A percentile compares a stretch with the other conserved stretches of the same genome.
phyloP scores from a whole-genome alignment of 2,113 vertebrate species.

The Lathamus discolor region DNA sequence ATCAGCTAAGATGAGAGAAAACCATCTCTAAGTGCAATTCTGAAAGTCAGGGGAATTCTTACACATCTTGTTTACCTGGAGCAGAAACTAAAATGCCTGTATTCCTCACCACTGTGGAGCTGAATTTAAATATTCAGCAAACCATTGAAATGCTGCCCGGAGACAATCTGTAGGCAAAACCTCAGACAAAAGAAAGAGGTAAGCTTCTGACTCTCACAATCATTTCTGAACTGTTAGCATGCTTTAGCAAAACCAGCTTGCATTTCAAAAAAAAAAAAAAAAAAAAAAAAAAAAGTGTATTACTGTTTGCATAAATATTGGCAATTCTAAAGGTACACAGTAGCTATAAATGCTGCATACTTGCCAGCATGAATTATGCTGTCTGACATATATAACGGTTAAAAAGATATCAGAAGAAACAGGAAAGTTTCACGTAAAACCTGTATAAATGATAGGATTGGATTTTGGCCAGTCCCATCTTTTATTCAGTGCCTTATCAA shows the following conservation, averaged over 20 bases:
- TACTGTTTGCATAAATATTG: neutral
- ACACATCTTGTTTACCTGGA: neutral
- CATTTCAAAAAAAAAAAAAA: neutral
- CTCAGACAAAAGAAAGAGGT: neutral
- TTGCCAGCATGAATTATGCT: neutral
- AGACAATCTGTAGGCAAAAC: neutral
- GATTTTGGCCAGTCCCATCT: neutral
- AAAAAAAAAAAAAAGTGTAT: neutral
- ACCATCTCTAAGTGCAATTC: neutral
- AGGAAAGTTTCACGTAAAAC: neutral
- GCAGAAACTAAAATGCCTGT: neutral
- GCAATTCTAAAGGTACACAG: neutral
- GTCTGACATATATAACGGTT: neutral
- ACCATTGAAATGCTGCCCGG: neutral
- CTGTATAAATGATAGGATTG: neutral
- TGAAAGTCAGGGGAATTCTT: neutral
- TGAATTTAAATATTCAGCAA: neutral
- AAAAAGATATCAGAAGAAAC: neutral
- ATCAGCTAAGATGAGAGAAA: neutral
- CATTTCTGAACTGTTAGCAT: neutral
- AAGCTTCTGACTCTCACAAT: neutral
- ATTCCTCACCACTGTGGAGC: neutral
- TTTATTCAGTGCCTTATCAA: neutral
- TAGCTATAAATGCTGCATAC: neutral
- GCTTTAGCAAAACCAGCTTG: neutral